Evolutionary conservation across 1,140 invertebrate genomes (phyloP), one percentile per base, ranked within the genome.

Genomic region (Lepidostoma basale): DNA sequence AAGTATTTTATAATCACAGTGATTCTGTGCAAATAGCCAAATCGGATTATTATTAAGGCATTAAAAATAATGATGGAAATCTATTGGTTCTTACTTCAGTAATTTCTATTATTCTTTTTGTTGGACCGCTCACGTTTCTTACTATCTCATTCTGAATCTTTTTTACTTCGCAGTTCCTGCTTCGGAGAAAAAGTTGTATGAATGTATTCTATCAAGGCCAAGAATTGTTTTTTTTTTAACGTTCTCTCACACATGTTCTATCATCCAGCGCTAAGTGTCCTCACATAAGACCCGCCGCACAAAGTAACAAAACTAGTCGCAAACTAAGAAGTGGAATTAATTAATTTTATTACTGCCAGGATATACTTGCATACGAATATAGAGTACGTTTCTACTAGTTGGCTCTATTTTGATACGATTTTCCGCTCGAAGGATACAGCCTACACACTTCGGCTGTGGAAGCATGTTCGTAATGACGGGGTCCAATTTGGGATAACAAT

Each of bases 181-280:
- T 67, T 60, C 10, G 45, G n/a, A 39, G 40, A 70, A 49, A 71
- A 59, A 68, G 42, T 65, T 42, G 28, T 59, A 14, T 44, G 63
- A 63, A 71, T 64, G 59, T 64, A 52, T 58, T 67, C 40, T 28
- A 36, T 65, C 69, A 68, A 71, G 69, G 69, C 42, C 65, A 60
- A 60, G 42, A 70, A 67, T 70, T 63, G 47, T 70, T 22, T 62
- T 70, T 69, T n/a, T 65, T 62, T 69, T 39, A n/a, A 6, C 30
- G 28, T 45, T 42, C 33, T 59, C 18, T 59, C 54, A 59, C 33
- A 59, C 54, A 59, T 54, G 64, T 23, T 58, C 64, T 33, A 62
- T 56, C 39, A 49, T 47, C 40, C 42, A 62, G 44, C 28, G 36
- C 26, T 28, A 62, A 63, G 60, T 62, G 49, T 62, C 67, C 59